Conservation (phyloP, 2,888 invertebrate species). For the Drosophila neoperkinsi region DNA sequence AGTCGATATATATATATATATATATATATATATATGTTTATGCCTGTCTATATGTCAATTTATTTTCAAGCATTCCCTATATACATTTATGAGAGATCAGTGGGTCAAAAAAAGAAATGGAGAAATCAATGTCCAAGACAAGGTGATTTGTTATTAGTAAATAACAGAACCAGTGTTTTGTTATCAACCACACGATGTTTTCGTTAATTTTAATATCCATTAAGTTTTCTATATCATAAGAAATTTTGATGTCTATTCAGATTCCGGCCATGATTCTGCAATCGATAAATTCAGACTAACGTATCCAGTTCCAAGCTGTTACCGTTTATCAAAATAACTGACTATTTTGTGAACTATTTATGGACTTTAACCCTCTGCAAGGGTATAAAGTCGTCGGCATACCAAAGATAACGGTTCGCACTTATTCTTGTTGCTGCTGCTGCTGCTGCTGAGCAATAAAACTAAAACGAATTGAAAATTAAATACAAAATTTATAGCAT, state of each 20-base stretch:
- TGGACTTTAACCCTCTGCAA: background rate
- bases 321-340: background rate
- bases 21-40: background rate
- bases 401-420: background rate
- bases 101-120: background rate
- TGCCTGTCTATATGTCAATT: background rate
- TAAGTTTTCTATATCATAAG: background rate
- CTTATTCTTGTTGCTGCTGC: slow-evolving; percentile 22
- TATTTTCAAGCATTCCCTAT: background rate
- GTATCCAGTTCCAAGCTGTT: background rate
- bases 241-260: background rate
- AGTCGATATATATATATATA: background rate
- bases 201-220: background rate
- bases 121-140: background rate
- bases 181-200: background rate
- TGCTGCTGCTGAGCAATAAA: slow-evolving; percentile 59
- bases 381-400: background rate
- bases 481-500: slow-evolving; percentile 77
- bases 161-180: background rate
- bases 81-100: background rate
- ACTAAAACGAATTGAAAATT: slow-evolving; percentile 80
- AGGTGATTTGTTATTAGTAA: too few relatives aligned
- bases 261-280: background rate
- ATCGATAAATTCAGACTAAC: background rate
- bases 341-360: background rate